Conservation (phyloP, 2,113 vertebrate genomes). For the Campylomormyrus numenius region DNA sequence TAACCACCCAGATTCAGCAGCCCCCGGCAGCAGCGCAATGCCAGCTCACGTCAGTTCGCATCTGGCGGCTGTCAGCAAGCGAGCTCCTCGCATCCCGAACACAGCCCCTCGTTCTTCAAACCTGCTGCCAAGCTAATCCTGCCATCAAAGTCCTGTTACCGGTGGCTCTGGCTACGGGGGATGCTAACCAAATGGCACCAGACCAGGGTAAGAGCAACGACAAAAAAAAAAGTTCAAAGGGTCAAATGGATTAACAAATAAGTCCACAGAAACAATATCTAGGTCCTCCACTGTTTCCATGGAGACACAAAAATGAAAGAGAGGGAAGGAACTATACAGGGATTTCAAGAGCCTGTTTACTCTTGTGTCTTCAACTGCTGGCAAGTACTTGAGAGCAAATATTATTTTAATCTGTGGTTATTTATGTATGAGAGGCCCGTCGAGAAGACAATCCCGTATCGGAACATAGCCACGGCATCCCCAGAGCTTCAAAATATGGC, state of each 20-base stretch:
- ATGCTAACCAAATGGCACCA: not conserved
- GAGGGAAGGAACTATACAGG: conserved; percentile 10
- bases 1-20: not conserved
- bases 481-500: conserved; percentile 9
- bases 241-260: conserved; percentile 11
- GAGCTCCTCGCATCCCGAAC: not conserved
- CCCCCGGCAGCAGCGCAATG: not conserved
- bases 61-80: not conserved
- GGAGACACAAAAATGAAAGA: not conserved
- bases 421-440: conserved; percentile 57
- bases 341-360: conserved; percentile 46
- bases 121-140: not conserved
- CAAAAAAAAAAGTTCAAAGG: not conserved
- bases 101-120: not conserved
- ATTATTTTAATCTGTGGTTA: conserved; percentile 64
- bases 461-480: conserved; percentile 35
- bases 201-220: no score
- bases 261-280: conserved; percentile 1
- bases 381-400: conserved; percentile 51
- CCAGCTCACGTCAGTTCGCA: not conserved
- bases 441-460: conserved; percentile 58
- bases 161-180: not conserved
- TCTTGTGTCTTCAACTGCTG: conserved; percentile 34
- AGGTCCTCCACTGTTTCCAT: conserved; percentile 13
- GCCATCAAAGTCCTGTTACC: not conserved